Evolutionary conservation across 2,113 vertebrate genomes (phyloP), one percentile per base, ranked within the genome.

Genomic region (Oryzias melastigma): DNA sequence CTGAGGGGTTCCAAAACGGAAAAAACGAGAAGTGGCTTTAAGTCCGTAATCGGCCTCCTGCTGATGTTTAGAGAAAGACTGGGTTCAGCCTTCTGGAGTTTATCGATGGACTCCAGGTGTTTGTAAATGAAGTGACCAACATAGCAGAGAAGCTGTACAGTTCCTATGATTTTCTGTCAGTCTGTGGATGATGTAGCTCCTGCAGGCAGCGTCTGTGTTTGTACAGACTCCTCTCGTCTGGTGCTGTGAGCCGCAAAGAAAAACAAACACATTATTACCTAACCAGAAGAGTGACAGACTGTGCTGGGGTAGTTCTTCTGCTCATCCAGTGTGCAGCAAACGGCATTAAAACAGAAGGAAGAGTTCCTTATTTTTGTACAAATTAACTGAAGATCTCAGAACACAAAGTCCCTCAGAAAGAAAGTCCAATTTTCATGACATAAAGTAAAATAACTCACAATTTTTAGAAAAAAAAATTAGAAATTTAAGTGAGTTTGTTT

Each of bases 131-230:
- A 14, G 48, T 68, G 52, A 52, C 47, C 53, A 20, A 50, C 45
- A 54, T 76, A 75, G 68, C 72, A 68, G 68, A 78, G 65, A 51
- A 72, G 79, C 75, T 79, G 80, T 76, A 73, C 61, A 76, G 69
- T 70, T 25, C 4, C 64, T 18, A 20, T 10, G 25, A 41, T 52
- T 50, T 43, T 53, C 45, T 57, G 62, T 74, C 64, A n/a, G 41
- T 62, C 57, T 68, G 52, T 58, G 68, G 41, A 68, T 29, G 59
- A 65, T 50, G 72, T 56, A 72, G 68, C 66, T 66, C 41, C 35
- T 8, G 3, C 8, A 17, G 43, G 58, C 58, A 22, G 29, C 25
- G 62, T 65, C 24, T 62, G 49, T 57, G 58, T 77, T 59, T 51
- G 49, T 71, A 57, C 58, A 53, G 67, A 57, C 52, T 61, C 67